A percentile compares a stretch with the other conserved stretches of the same genome.
These are phyloP conservation scores for Meloe dianella DNA, from an alignment of 2,888 invertebrate genomes.

Conservation along the genomic window DNA sequence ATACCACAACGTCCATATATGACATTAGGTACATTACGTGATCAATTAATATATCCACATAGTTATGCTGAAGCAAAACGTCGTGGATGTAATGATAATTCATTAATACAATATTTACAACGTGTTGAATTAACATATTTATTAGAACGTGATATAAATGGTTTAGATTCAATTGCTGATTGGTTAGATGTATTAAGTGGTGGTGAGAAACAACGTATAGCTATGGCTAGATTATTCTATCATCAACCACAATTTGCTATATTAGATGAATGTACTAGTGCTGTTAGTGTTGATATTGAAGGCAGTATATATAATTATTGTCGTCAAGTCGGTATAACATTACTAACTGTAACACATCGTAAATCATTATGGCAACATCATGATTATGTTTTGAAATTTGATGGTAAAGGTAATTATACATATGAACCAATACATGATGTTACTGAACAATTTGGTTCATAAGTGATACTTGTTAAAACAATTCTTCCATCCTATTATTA, in stretches of 20 bases:
- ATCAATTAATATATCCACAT: conserved; percentile 93
- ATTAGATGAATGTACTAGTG: conserved; percentile 98
- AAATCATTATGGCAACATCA: conserved; percentile 98
- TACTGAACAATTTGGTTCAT: conserved; percentile 93
- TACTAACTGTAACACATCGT: conserved; percentile 97
- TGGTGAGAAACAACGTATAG: conserved; percentile 97
- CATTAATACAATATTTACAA: conserved; percentile 77
- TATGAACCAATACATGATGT: conserved; percentile 86
- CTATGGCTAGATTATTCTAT: conserved; percentile 98
- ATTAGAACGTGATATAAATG: conserved; percentile 77
- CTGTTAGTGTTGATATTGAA: conserved; percentile 98
- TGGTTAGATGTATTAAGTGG: conserved; percentile 99
- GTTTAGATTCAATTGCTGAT: conserved; percentile 92
- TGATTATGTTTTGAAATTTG: conserved; percentile 95
- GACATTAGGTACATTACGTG: conserved; percentile 93
- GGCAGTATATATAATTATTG: conserved; percentile 97
- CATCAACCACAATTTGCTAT: conserved; percentile 98
- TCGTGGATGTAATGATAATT: conserved; percentile 78
- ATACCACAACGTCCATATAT: conserved; percentile 98
- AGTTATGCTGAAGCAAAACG: conserved; percentile 83
- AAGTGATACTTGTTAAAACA: conserved; percentile 52
- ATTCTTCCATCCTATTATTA: too few relatives aligned
- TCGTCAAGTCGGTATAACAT: conserved; percentile 83
- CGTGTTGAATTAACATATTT: conserved; percentile 86
- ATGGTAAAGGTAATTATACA: conserved; percentile 89